Evolutionary conservation across 2,888 invertebrate genomes (phyloP).

Genomic region (Epirrhoe alternata): DNA sequence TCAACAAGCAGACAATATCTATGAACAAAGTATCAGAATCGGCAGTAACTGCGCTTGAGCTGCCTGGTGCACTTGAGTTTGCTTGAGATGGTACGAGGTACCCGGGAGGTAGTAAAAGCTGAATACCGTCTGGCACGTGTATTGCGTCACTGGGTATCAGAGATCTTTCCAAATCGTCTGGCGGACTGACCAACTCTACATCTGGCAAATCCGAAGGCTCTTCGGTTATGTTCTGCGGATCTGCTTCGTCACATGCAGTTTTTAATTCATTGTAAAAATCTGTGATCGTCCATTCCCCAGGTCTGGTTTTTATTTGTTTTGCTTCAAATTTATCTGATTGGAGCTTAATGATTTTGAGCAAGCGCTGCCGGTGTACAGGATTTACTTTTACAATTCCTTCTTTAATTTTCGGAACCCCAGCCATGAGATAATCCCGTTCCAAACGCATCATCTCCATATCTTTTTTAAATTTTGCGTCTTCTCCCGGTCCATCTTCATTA

Average conservation of each 20-base stretch:
- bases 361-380: neutral
- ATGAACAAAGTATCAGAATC: slow-evolving; percentile 1
- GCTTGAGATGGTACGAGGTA: neutral
- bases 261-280: slow-evolving; percentile 8
- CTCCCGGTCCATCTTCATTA: neutral
- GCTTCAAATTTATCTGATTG: slow-evolving; percentile 10
- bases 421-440: neutral
- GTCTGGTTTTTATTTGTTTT: neutral
- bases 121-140: neutral
- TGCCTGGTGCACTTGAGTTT: neutral
- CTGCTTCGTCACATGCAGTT: slow-evolving; percentile 4
- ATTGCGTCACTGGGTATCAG: neutral
- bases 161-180: neutral
- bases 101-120: neutral
- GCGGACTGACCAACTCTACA: neutral
- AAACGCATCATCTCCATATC: neutral
- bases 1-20: slow-evolving; percentile 10
- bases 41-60: neutral
- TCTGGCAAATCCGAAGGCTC: neutral
- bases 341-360: neutral
- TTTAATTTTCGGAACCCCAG: slow-evolving; percentile 3
- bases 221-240: neutral
- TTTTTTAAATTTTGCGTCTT: neutral
- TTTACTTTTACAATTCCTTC: neutral
- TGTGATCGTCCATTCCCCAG: slow-evolving; percentile 7